phyloP scores from a whole-genome alignment of 2,888 invertebrate genomes.

The Tenthredo mesomela region DNA sequence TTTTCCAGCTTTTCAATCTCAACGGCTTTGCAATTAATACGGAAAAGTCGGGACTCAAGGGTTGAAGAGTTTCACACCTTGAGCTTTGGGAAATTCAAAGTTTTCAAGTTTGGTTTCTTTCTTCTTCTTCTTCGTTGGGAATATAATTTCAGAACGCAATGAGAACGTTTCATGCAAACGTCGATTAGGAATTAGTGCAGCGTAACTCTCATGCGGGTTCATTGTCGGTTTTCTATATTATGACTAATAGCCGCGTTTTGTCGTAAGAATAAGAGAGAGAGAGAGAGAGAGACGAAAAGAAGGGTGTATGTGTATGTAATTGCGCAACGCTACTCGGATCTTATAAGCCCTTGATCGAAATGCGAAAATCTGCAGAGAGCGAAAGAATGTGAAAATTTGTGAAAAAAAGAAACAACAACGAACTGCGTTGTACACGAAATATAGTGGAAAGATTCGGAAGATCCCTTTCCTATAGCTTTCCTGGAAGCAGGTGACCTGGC shows the following conservation, averaged over 20 bases:
- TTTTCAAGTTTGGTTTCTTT: too few species aligned
- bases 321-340: too few species aligned
- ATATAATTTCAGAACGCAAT: not conserved
- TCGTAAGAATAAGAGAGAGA: too few species aligned
- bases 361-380: too few species aligned
- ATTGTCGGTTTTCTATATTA: constrained; percentile 5
- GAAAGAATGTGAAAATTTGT: too few species aligned
- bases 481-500: constrained; percentile 58
- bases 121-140: not conserved
- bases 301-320: too few species aligned
- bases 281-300: not conserved
- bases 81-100: too few species aligned
- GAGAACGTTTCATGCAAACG: not conserved
- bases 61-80: too few species aligned
- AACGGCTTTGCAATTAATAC: constrained; percentile 9
- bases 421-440: not conserved
- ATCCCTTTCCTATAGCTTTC: constrained; percentile 51
- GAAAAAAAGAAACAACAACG: too few species aligned
- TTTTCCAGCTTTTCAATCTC: constrained; percentile 4
- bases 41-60: not conserved
- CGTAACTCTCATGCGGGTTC: not conserved
- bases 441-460: not conserved
- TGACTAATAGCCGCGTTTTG: not conserved
- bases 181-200: constrained; percentile 9
- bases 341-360: too few species aligned